These are phyloP conservation scores for Nomada flava DNA, from an alignment of 2,888 invertebrate species.

Conservation along the genomic window DNA sequence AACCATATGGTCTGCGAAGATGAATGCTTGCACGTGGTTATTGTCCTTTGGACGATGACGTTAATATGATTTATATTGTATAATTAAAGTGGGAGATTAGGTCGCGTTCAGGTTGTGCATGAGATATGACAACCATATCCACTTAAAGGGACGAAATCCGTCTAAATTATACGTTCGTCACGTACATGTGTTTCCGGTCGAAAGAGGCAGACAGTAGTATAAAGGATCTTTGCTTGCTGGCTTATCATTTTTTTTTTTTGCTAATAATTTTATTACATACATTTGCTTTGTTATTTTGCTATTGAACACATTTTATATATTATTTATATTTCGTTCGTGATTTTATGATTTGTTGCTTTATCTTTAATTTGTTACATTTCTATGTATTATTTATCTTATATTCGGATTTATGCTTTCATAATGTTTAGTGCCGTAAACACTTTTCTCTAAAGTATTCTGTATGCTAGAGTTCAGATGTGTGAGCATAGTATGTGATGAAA, in stretches of 20 bases:
- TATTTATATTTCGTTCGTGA: neutral
- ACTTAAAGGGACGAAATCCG: conserved; percentile 32
- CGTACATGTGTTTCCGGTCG: neutral
- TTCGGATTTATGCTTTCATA: neutral
- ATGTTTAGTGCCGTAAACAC: neutral
- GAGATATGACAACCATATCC: conserved; percentile 42
- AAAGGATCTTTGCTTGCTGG: neutral
- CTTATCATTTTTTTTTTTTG: neutral
- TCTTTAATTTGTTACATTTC: neutral
- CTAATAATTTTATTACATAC: neutral
- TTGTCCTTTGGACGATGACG: conserved; percentile 63
- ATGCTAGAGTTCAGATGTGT: neutral
- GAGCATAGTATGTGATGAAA: neutral
- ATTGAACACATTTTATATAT: neutral
- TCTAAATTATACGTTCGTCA: conserved; percentile 32
- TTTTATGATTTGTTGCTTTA: neutral
- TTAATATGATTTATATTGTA: conserved; percentile 73
- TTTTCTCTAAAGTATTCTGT: neutral
- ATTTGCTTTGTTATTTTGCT: neutral
- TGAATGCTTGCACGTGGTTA: conserved; percentile 31
- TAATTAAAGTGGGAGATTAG: conserved; percentile 61
- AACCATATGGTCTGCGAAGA: conserved; percentile 32
- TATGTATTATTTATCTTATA: neutral
- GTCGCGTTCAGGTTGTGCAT: conserved; percentile 47
- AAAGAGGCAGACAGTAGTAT: neutral